Base-by-base conservation (phyloP, 2,797 vertebrate genomes). In the Podarcis lilfordi region DNA sequence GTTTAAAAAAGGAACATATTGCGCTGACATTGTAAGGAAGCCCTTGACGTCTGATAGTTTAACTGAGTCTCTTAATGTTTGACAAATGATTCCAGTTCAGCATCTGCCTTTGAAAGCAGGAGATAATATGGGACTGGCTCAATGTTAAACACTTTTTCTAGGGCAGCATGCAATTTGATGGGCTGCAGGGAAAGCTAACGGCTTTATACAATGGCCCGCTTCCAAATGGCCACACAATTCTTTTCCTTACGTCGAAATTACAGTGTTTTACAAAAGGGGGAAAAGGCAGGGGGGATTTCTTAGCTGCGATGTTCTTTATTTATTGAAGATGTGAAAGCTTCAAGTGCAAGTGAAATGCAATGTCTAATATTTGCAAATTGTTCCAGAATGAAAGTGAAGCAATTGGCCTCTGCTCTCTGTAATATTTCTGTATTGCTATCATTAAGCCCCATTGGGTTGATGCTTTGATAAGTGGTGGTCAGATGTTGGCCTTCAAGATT, bases 51-150 rank as follows among this genome's bases (percentile, higher is more conserved):
- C 81, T 94, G 86, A 85, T 87, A 88, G 61, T 74, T 64, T 92
- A 27, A 90, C 88, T 91, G 89, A 92, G 91, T 95, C 86, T 64
- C 79, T 94, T 93, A 94, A 92, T 86, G 74, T 89, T 86, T 95
- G 83, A 94, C 82, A 94, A 93, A 94, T 92, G 77, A 74, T 88
- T 95, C 45, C 74, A 86, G 23, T 82, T 91, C 77, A 64, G 55
- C 68, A 72, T 29, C 87, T 89, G 88, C 72, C 86, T 94, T 91
- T 90, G 74, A 87, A 95, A 90, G 93, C 75, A 80, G 84, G 64
- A 82, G 25, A 86, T 89, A 89, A 32, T 69, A 37, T 75, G 15
- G 55, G 80, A 64, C 93, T 72, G 85, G 61, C 69, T 43, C 84
- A 87, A 87, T 25, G 0, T 0, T 82, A 90, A 85, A 75, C n/a